Percentiles rank a stretch among this genome's conserved stretches.
Conservation (phyloP, 2,888 invertebrate genomes). For the Leistus spinibarbis region DNA sequence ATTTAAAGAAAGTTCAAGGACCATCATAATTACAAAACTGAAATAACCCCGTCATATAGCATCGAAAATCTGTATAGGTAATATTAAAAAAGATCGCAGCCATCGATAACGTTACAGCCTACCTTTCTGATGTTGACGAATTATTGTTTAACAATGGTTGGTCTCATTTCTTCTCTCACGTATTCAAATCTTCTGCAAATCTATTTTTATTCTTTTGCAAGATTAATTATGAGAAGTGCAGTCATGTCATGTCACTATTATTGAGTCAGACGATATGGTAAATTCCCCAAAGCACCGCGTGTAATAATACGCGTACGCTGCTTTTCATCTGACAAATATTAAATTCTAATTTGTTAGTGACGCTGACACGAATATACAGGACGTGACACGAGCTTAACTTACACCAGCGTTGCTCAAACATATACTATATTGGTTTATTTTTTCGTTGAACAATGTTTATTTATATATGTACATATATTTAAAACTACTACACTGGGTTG, state of each 20-base stretch:
- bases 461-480: no score
- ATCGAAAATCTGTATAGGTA: background rate
- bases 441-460: no score
- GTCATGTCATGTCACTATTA: no score
- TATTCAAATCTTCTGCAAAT: background rate
- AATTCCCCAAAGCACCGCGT: no score
- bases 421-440: background rate
- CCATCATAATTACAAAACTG: background rate
- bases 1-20: slow-evolving; percentile 9
- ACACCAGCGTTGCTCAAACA: no score
- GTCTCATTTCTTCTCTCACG: background rate
- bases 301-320: no score
- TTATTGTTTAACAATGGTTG: background rate
- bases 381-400: background rate
- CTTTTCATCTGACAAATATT: background rate
- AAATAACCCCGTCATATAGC: background rate
- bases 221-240: background rate
- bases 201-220: background rate
- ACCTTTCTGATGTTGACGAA: background rate
- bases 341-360: background rate
- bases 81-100: background rate
- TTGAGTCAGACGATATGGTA: no score
- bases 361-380: background rate
- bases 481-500: no score
- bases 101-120: background rate